These are phyloP conservation scores for Pycnomerus fuliginosus DNA, from an alignment of 2,888 invertebrate species.

Conservation along the genomic window DNA sequence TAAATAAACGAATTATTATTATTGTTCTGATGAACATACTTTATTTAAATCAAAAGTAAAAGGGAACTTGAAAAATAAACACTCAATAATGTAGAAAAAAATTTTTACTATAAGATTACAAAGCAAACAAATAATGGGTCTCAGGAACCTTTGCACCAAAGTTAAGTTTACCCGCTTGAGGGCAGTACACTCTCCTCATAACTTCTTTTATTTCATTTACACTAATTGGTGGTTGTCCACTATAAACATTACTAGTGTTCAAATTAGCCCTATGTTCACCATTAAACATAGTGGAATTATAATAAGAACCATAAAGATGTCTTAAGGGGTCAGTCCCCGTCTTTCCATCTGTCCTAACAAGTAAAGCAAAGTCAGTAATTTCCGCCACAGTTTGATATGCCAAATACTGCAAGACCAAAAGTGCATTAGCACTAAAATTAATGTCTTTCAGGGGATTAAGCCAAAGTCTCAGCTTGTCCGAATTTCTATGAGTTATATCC, in stretches of 20 bases:
- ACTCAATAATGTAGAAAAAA: no score
- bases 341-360: conserved; percentile 75
- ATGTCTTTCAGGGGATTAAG: conserved; percentile 64
- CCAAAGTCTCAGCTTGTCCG: conserved; percentile 61
- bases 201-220: conserved; percentile 83
- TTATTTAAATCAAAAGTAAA: no score
- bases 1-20: no score
- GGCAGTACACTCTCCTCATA: conserved; percentile 69
- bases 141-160: conserved; percentile 54
- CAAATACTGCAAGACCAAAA: conserved; percentile 79
- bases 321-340: conserved; percentile 71
- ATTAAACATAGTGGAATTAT: conserved; percentile 63
- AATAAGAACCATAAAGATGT: conserved; percentile 65
- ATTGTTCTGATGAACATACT: no score
- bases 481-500: conserved; percentile 38
- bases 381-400: conserved; percentile 91
- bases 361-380: conserved; percentile 79
- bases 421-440: conserved; percentile 62
- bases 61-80: no score
- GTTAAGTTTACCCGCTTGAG: conserved; percentile 57
- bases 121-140: conserved; percentile 46
- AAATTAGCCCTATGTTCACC: conserved; percentile 54
- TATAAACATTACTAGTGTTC: conserved; percentile 58
- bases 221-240: conserved; percentile 69
- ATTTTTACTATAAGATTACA: conserved; percentile 33